These are phyloP conservation scores for Elanoides forficatus DNA, from an alignment of 2,113 vertebrate species.

Conservation along the genomic window DNA sequence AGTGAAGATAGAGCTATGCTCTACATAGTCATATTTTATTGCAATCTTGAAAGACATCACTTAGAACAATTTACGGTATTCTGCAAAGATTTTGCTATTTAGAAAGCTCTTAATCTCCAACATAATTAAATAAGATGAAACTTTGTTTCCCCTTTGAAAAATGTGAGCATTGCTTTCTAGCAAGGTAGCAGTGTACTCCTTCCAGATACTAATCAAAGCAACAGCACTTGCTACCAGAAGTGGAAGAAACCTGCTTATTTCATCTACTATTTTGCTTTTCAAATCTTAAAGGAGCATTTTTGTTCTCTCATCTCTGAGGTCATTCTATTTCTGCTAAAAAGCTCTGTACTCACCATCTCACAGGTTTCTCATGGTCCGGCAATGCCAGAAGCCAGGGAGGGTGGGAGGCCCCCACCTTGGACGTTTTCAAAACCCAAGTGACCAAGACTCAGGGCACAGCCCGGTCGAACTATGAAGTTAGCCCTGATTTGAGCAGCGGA, in stretches of 20 bases:
- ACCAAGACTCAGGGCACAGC: not conserved
- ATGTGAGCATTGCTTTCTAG: not conserved
- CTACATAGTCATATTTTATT: not conserved
- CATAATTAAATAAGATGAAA: not conserved
- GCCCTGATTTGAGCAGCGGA: not conserved
- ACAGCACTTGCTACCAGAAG: not conserved
- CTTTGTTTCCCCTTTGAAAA: not conserved
- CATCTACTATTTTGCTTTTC: not conserved
- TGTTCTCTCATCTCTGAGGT: not conserved
- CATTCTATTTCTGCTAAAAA: not conserved
- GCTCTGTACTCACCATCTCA: not conserved
- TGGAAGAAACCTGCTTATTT: not conserved
- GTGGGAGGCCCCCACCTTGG: not conserved
- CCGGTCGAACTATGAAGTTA: not conserved
- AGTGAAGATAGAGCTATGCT: not conserved
- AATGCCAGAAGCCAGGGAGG: not conserved
- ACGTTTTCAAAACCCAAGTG: not conserved
- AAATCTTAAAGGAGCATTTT: not conserved
- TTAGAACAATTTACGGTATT: not conserved
- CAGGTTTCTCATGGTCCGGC: not conserved
- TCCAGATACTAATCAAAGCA: not conserved
- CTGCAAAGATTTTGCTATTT: not conserved
- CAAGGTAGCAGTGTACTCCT: not conserved
- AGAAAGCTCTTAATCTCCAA: not conserved
- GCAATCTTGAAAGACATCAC: not conserved